These are phyloP conservation scores for Pseudoips prasinana DNA, from an alignment of 2,888 invertebrate species.

Conservation along the genomic window DNA sequence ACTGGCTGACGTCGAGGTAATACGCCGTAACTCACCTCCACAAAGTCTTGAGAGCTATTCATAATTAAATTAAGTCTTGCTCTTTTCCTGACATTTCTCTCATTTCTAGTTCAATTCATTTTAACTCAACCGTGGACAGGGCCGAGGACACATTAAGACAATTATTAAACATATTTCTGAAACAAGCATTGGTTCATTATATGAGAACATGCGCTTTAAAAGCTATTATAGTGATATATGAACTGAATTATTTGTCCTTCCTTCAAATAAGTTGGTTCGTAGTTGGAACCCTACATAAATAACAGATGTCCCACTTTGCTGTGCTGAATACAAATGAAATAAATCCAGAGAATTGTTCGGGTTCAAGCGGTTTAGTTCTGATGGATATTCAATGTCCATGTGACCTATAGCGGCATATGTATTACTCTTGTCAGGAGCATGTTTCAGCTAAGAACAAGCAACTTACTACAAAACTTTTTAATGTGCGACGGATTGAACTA, in stretches of 20 bases:
- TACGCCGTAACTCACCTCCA: constrained; percentile 37
- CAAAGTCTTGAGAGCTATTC: constrained; percentile 30
- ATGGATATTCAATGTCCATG: constrained; percentile 35
- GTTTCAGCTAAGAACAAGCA: no score
- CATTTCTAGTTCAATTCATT: constrained; percentile 25
- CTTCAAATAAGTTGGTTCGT: constrained; percentile 32
- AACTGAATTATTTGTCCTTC: constrained; percentile 18
- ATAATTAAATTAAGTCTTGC: constrained; percentile 31
- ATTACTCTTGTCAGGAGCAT: no score
- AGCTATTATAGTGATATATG: not conserved
- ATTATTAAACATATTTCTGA: no score
- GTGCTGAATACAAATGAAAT: constrained; percentile 54
- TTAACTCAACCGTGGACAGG: constrained; percentile 1
- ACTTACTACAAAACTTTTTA: no score
- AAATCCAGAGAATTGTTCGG: constrained; percentile 46
- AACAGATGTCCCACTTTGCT: constrained; percentile 49
- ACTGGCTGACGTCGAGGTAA: constrained; percentile 35
- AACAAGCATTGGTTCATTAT: not conserved
- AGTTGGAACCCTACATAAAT: constrained; percentile 38
- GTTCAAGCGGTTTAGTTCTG: constrained; percentile 33
- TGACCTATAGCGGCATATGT: no score
- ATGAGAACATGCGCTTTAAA: no score
- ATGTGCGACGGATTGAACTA: no score
- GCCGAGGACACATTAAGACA: not conserved
- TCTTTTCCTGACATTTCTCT: constrained; percentile 24